Percentiles rank a stretch among this genome's conserved stretches.
Evolutionary conservation across 2,888 invertebrate genomes (phyloP).

Genomic region (Tubulanus polymorphus): DNA sequence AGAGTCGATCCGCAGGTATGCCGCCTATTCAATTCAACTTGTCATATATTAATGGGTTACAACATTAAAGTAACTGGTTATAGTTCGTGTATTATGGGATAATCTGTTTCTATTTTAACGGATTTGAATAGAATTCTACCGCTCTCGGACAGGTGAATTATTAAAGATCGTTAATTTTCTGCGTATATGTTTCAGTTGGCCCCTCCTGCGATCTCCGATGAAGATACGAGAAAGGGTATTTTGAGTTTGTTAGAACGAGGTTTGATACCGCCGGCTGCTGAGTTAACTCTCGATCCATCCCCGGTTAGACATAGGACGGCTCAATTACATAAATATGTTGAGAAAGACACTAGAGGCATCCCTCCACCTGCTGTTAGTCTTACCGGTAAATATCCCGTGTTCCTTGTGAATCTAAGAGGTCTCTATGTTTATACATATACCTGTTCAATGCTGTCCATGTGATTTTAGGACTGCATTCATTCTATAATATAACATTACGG

Average conservation of each 20-base stretch:
- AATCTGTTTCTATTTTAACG: too few species aligned
- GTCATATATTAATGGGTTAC: background rate
- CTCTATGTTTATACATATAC: too few species aligned
- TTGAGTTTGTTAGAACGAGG: conserved; percentile 50
- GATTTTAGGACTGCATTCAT: too few species aligned
- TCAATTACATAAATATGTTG: conserved; percentile 16
- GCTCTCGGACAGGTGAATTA: too few species aligned
- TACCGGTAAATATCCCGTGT: too few species aligned
- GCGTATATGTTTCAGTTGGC: conserved; percentile 34
- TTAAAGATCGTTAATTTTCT: too few species aligned
- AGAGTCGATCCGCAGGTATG: conserved; percentile 46
- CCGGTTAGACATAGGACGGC: conserved; percentile 43
- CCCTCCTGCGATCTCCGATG: conserved; percentile 49
- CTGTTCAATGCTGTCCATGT: too few species aligned
- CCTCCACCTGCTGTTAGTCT: background rate
- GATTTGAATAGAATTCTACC: too few species aligned
- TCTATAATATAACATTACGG: too few species aligned
- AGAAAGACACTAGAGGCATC: background rate
- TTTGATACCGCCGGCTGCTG: conserved; percentile 50
- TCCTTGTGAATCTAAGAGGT: too few species aligned
- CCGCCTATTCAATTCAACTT: background rate
- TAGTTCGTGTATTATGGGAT: too few species aligned
- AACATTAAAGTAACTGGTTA: too few species aligned
- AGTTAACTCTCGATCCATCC: conserved; percentile 50
- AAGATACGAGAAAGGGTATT: conserved; percentile 50